Evolutionary conservation across 2,113 vertebrate species (phyloP), one percentile per base, ranked within the genome.

Genomic region (Panthera leo): DNA sequence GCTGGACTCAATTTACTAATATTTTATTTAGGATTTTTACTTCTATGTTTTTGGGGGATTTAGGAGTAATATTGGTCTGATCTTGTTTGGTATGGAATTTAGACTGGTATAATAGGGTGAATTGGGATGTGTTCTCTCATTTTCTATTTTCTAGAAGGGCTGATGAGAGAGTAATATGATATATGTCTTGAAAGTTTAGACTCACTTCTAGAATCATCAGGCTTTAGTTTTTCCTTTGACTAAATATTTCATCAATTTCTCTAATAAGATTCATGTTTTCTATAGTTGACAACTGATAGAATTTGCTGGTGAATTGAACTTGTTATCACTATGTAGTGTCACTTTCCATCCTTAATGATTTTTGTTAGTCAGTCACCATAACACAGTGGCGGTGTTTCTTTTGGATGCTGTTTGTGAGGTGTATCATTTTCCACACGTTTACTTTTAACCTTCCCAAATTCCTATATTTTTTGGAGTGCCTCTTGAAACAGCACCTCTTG

Each of bases 1-100:
- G 16, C n/a, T 89, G 51, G 63, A 36, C 23, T 95, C 5, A n/a
- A 13, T 27, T 42, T 85, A 71, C 89, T 89, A 79, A 53, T 89
- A 73, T 85, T 97, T 93, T 65, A 79, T 75, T 85, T 48, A 92
- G 70, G 18, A 27, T 89, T 73, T 92, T 89, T 79, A 83, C 89
- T 85, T 95, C 42, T 31, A 2, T 85, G 53, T 89, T 78, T 78
- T 79, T 80, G 71, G 79, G 63, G 42, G 48, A 75, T 87, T 94
- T 87, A 58, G 58, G 75, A 68, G 14, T 79, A 25, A 42, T 39
- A 58, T 29, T 95, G 48, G n/a, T 16, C 63, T 80, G 63, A 16
- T 88, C 34, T 42, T 83, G 12, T 63, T 76, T 75, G 65, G 23
- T 86, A 61, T 70, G 19, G 5, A 75, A 70, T 68, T 93, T 79